Conservation (phyloP, 2,113 vertebrate species). For the Hassar affinis region DNA sequence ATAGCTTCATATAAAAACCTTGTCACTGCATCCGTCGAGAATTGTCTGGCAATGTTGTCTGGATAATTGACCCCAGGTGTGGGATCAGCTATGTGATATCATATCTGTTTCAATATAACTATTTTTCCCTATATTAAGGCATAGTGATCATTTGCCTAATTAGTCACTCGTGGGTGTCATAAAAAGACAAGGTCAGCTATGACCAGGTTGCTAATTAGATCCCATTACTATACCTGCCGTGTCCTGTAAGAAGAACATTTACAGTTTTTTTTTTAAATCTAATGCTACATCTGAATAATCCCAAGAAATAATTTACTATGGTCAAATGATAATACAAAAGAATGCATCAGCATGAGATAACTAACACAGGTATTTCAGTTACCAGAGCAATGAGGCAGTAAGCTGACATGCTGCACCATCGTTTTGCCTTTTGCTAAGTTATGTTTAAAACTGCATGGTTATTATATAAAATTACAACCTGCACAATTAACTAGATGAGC, state of each 20-base stretch:
- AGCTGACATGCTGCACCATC: background rate
- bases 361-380: background rate
- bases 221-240: constrained; percentile 12
- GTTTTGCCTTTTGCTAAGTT: background rate
- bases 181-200: constrained; percentile 19
- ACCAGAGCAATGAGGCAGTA: background rate
- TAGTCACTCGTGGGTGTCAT: constrained; percentile 25
- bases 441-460: background rate
- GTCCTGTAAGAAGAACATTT: background rate
- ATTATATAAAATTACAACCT: background rate
- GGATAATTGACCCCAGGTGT: background rate
- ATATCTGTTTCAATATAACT: constrained; percentile 4
- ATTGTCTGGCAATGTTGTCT: background rate
- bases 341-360: background rate
- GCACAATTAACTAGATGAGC: background rate
- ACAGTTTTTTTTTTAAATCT: background rate
- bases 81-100: background rate
- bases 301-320: constrained; percentile 4
- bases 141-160: constrained; percentile 23
- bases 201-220: constrained; percentile 21
- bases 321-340: background rate
- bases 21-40: background rate
- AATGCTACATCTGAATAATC: background rate
- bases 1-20: constrained; percentile 6
- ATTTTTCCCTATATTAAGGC: constrained; percentile 1